These are phyloP conservation scores for Hydroisotoma schaefferi DNA, from an alignment of 2,888 invertebrate species.

Conservation along the genomic window DNA sequence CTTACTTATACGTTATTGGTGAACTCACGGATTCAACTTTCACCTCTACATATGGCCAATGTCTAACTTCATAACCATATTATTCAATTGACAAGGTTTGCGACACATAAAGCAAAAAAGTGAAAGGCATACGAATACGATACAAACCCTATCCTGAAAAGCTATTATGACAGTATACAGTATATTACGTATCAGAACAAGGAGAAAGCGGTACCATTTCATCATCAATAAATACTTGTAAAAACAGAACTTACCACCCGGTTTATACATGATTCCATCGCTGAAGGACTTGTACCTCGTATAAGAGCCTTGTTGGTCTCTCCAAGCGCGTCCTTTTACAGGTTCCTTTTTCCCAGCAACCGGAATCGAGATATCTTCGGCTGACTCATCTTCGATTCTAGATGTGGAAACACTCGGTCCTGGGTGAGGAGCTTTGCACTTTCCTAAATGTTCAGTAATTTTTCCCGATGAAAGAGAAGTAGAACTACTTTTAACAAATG, in stretches of 20 bases:
- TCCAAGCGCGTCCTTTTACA: constrained; percentile 50
- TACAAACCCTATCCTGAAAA: neutral
- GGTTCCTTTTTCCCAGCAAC: constrained; percentile 50
- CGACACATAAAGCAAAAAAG: too few species aligned
- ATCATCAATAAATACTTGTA: too few species aligned
- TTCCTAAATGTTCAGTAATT: neutral
- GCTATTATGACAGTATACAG: too few species aligned
- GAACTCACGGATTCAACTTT: too few species aligned
- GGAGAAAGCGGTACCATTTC: too few species aligned
- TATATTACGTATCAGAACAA: too few species aligned
- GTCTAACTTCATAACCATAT: too few species aligned
- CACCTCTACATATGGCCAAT: too few species aligned
- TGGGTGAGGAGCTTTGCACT: neutral
- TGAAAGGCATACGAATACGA: too few species aligned
- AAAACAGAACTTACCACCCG: constrained; percentile 51
- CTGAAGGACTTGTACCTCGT: constrained; percentile 50
- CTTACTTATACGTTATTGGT: too few species aligned
- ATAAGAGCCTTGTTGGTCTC: constrained; percentile 49
- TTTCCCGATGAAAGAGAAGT: neutral
- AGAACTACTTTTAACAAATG: constrained; percentile 2
- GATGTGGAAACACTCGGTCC: neutral
- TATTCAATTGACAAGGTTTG: too few species aligned
- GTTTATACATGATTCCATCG: constrained; percentile 51
- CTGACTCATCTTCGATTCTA: neutral
- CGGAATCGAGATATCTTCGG: constrained; percentile 49